Percentiles rank a stretch among this genome's conserved stretches.
Conservation (phyloP, 1,140 invertebrate species). For the Drosophila oshimai region DNA sequence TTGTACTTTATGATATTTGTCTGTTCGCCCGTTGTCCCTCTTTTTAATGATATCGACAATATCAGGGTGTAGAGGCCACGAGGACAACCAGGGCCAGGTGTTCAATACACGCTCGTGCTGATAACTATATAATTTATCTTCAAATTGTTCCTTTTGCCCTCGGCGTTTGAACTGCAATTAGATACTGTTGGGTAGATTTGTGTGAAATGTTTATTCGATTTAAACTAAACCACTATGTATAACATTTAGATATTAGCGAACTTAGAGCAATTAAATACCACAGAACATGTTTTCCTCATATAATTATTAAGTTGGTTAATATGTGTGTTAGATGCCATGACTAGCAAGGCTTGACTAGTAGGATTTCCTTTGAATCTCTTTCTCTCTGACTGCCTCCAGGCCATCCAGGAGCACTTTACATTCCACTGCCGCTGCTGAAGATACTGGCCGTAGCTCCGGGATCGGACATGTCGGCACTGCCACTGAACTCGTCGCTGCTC, state of each 20-base stretch:
- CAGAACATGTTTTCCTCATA: slow-evolving; percentile 70
- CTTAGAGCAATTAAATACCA: slow-evolving; percentile 81
- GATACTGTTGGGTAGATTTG: slow-evolving; percentile 15
- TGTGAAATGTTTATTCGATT: slow-evolving; percentile 64
- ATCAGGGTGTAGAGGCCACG: slow-evolving; percentile 25
- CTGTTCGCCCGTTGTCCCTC: slow-evolving; percentile 9
- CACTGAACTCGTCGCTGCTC: slow-evolving; percentile 61
- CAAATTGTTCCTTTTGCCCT: slow-evolving; percentile 54
- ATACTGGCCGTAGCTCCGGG: slow-evolving; percentile 40
- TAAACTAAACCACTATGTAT: slow-evolving; percentile 74
- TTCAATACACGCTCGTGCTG: slow-evolving; percentile 65
- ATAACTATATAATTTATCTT: slow-evolving; percentile 69
- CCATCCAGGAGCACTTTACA: neutral
- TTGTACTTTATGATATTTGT: slow-evolving; percentile 56
- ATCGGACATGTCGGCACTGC: slow-evolving; percentile 51
- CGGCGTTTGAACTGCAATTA: slow-evolving; percentile 62
- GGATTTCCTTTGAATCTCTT: slow-evolving; percentile 25
- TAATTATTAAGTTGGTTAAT: slow-evolving; percentile 46
- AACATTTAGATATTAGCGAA: slow-evolving; percentile 80
- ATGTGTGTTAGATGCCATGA: slow-evolving; percentile 41
- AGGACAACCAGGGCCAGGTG: slow-evolving; percentile 65
- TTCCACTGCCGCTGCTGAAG: slow-evolving; percentile 47
- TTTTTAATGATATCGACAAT: slow-evolving; percentile 62
- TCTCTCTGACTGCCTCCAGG: neutral
- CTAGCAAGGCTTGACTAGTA: slow-evolving; percentile 62